phyloP scores from a whole-genome alignment of 2,113 vertebrate species.

The Halichoeres trimaculatus region DNA sequence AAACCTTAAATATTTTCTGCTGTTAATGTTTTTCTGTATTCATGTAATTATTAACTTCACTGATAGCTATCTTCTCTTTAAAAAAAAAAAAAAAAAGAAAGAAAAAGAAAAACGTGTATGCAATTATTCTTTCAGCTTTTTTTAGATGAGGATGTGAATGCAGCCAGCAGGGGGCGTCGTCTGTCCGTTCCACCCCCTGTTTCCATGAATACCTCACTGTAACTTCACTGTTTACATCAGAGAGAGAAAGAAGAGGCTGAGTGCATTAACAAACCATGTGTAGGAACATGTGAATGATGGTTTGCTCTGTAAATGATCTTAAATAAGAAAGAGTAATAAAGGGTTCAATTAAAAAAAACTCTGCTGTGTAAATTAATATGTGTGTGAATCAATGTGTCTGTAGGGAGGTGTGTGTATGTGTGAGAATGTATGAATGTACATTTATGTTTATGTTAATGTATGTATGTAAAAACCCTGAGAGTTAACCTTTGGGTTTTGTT shows the following conservation, averaged over 20 bases:
- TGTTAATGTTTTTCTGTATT: background rate
- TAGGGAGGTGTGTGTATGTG: too few relatives aligned
- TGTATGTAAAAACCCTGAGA: too few relatives aligned
- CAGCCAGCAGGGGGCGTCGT: background rate
- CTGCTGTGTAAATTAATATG: too few relatives aligned
- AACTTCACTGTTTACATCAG: constrained; percentile 15
- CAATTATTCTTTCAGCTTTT: constrained; percentile 2
- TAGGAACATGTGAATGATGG: background rate
- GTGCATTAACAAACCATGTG: background rate
- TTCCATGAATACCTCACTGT: constrained; percentile 19
- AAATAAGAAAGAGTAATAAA: background rate
- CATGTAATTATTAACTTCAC: background rate
- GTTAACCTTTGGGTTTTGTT: too few relatives aligned
- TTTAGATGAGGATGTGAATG: constrained; percentile 2
- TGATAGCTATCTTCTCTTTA: background rate
- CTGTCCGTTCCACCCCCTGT: background rate
- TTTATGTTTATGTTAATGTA: too few relatives aligned
- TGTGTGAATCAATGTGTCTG: too few relatives aligned
- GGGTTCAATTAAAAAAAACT: background rate
- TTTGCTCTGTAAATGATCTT: constrained; percentile 8
- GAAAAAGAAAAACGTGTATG: background rate
- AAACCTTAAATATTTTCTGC: background rate
- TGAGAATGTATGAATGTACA: too few relatives aligned
- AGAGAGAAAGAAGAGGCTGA: background rate
- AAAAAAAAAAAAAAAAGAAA: too few relatives aligned